Percentiles rank a stretch among this genome's conserved stretches.
Evolutionary conservation across 2,888 invertebrate genomes (phyloP).

Genomic region (Frankliniella intonsa): DNA sequence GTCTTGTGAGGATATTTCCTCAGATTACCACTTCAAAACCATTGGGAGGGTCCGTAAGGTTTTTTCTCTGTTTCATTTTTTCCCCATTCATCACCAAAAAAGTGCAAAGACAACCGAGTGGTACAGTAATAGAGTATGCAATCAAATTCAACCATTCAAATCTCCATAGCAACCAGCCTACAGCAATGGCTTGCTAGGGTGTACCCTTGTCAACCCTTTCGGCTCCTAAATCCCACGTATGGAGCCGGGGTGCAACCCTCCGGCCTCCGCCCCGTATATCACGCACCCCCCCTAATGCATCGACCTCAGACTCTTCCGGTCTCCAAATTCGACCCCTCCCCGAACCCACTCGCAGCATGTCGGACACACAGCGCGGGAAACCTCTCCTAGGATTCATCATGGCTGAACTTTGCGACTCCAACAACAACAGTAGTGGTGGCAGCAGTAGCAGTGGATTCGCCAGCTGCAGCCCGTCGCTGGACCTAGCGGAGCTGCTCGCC

Average conservation of each 20-base stretch:
- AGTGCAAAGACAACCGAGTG: no score
- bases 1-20: no score
- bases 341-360: neutral
- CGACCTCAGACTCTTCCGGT: neutral
- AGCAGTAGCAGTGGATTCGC: neutral
- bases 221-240: neutral
- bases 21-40: no score
- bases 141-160: neutral
- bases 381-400: neutral
- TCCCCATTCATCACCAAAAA: no score
- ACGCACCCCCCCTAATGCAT: neutral
- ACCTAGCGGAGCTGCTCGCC: constrained; percentile 13
- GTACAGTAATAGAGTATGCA: neutral
- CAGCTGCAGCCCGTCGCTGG: neutral
- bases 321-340: neutral
- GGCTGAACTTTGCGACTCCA: neutral
- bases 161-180: neutral
- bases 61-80: no score
- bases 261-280: neutral
- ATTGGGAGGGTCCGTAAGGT: no score
- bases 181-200: neutral
- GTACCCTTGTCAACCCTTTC: neutral
- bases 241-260: neutral
- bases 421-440: neutral
- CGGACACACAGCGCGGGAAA: neutral